Evolutionary conservation across 1,140 invertebrate genomes (phyloP).

Genomic region (Nixonia krombeini): DNA sequence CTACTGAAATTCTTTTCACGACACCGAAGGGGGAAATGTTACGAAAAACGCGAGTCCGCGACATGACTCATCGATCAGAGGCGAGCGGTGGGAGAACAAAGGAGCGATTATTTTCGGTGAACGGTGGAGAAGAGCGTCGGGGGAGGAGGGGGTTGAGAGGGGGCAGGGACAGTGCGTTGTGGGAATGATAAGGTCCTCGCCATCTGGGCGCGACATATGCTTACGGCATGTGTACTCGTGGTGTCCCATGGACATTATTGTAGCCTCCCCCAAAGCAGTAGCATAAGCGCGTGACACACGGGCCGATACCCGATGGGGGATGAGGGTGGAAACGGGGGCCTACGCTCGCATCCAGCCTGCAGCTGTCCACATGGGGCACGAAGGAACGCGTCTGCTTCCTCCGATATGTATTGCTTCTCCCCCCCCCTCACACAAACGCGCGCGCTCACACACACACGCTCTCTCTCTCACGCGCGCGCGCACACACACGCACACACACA

Average conservation of each 20-base stretch:
- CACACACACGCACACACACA: too few species aligned
- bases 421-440: too few species aligned
- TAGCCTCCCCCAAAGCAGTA: slow-evolving; percentile 53
- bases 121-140: slow-evolving; percentile 1
- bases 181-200: slow-evolving; percentile 53
- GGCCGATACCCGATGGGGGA: slow-evolving; percentile 25
- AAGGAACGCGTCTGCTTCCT: too few species aligned
- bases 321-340: slow-evolving; percentile 30
- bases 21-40: too few species aligned
- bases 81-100: too few species aligned
- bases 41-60: too few species aligned
- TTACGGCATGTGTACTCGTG: slow-evolving; percentile 51
- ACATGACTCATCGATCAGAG: too few species aligned
- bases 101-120: slow-evolving; percentile 41
- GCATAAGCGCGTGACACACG: slow-evolving; percentile 49
- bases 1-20: too few species aligned
- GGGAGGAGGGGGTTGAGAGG: slow-evolving; percentile 9
- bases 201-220: slow-evolving; percentile 62
- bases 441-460: too few species aligned
- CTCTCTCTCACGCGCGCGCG: too few species aligned
- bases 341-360: slow-evolving; percentile 24
- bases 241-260: slow-evolving; percentile 57
- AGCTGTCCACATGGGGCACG: slow-evolving; percentile 33
- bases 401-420: too few species aligned
- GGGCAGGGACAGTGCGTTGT: too few species aligned